These are phyloP conservation scores for Oncorhynchus masou DNA, from an alignment of 2,113 vertebrate species.

Conservation along the genomic window DNA sequence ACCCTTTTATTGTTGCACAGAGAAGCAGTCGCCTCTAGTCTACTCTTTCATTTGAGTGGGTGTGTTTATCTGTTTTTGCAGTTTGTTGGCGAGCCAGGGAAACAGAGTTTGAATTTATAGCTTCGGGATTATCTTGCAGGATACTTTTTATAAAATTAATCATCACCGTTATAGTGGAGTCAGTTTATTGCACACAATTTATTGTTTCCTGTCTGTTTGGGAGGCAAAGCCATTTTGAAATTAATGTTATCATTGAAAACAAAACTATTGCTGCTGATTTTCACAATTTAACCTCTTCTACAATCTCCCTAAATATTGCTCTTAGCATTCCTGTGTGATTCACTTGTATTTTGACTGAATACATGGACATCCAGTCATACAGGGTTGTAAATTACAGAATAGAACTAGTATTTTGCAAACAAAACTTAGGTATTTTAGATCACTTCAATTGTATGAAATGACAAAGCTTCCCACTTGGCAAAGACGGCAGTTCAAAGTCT, in stretches of 20 bases:
- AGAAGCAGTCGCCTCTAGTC: conserved; percentile 31
- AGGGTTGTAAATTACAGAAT: background rate
- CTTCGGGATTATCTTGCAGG: conserved; percentile 31
- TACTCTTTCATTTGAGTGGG: conserved; percentile 46
- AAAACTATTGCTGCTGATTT: background rate
- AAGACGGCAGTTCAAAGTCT: no score
- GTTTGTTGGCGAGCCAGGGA: conserved; percentile 36
- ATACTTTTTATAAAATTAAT: conserved; percentile 44
- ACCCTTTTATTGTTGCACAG: conserved; percentile 50
- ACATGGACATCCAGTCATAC: background rate
- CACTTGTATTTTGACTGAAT: background rate
- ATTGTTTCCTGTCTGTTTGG: conserved; percentile 18
- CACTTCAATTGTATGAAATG: background rate
- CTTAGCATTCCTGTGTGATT: background rate
- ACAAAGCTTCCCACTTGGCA: background rate
- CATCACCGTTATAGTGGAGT: conserved; percentile 9
- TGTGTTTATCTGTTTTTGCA: conserved; percentile 53
- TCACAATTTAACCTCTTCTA: background rate
- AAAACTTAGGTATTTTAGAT: background rate
- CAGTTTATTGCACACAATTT: conserved; percentile 27
- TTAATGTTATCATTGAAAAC: conserved; percentile 14
- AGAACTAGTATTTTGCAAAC: background rate
- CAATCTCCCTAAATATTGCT: background rate
- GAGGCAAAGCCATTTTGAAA: conserved; percentile 8
- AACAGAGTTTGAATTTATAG: conserved; percentile 33